A percentile compares a stretch with the other conserved stretches of the same genome.
Evolutionary conservation across 1,140 invertebrate genomes (phyloP).

Genomic region (Prorops nasuta): DNA sequence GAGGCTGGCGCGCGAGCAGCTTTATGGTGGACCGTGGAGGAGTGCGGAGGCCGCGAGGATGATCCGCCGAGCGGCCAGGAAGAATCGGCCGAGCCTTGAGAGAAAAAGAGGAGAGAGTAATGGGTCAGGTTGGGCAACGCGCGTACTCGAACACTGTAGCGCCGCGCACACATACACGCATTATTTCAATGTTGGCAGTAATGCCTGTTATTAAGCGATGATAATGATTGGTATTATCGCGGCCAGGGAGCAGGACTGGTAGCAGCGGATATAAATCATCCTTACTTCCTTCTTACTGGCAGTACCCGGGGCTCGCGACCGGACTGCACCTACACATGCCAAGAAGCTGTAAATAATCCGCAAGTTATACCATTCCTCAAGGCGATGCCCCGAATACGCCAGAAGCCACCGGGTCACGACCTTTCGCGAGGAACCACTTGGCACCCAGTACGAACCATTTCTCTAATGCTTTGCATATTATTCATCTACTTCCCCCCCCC

Average conservation of each 20-base stretch:
- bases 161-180: conserved; percentile 24
- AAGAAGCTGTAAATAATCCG: conserved; percentile 55
- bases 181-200: conserved; percentile 61
- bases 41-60: conserved; percentile 12
- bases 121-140: conserved; percentile 29
- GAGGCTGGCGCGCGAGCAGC: too few relatives aligned
- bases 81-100: not conserved
- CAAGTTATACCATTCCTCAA: too few relatives aligned
- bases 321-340: conserved; percentile 42
- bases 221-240: conserved; percentile 61
- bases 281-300: conserved; percentile 55
- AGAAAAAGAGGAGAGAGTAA: conserved; percentile 33
- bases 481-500: too few relatives aligned
- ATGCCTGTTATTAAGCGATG: conserved; percentile 60
- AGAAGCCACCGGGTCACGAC: too few relatives aligned
- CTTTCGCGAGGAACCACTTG: too few relatives aligned
- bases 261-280: conserved; percentile 59
- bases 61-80: too few relatives aligned
- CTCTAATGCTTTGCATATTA: too few relatives aligned
- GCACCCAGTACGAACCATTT: too few relatives aligned
- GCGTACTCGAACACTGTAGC: not conserved
- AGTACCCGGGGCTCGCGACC: conserved; percentile 30
- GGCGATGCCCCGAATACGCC: too few relatives aligned
- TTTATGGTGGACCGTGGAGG: too few relatives aligned
- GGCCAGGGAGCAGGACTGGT: conserved; percentile 56